Evolutionary conservation across 2,113 vertebrate genomes (phyloP).

Genomic region (Panthera uncia): DNA sequence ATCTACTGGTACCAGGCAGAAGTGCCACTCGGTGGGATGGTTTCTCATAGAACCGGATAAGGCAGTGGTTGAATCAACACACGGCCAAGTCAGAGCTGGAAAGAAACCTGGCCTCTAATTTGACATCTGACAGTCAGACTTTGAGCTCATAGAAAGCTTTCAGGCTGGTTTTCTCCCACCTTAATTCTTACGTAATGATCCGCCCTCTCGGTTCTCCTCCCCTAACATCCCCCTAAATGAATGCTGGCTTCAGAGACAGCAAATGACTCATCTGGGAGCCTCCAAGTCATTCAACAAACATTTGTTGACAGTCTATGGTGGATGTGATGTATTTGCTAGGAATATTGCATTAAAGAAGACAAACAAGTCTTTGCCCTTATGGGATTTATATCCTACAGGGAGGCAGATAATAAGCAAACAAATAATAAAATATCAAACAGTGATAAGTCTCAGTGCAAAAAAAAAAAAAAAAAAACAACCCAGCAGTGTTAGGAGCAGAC

Average conservation of each 20-base stretch:
- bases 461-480: not conserved
- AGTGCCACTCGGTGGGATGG: conserved; percentile 57
- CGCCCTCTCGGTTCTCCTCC: not conserved
- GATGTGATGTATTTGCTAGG: not conserved
- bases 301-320: not conserved
- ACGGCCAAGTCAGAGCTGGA: not conserved
- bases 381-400: not conserved
- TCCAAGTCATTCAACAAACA: conserved; percentile 31
- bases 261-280: not conserved
- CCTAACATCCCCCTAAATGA: not conserved
- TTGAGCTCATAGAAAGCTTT: not conserved
- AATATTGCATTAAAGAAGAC: not conserved
- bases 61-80: not conserved
- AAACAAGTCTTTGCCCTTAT: not conserved
- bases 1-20: conserved; percentile 79
- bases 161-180: not conserved
- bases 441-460: not conserved
- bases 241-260: not conserved
- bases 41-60: not conserved
- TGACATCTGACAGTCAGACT: not conserved
- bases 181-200: not conserved
- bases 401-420: conserved; percentile 5
- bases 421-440: not conserved
- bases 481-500: not conserved
- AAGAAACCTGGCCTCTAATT: not conserved